Evolutionary conservation across 1,140 invertebrate species (phyloP).

Genomic region (Helicoverpa armigera): DNA sequence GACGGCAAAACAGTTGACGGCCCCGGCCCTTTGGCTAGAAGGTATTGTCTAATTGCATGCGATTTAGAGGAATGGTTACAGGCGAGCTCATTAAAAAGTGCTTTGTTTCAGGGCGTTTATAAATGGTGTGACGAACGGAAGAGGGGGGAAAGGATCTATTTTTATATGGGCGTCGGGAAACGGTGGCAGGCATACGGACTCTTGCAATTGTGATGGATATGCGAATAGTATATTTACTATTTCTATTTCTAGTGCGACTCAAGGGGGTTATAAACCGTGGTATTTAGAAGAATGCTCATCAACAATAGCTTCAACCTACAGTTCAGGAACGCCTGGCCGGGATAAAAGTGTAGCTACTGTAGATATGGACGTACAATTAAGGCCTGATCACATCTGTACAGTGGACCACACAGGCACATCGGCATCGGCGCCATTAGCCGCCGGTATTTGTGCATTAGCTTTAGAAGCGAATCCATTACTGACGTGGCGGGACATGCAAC

Average conservation of each 20-base stretch:
- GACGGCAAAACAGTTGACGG: conserved; percentile 99
- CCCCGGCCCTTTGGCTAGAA: conserved; percentile 96
- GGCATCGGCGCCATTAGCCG: conserved; percentile 97
- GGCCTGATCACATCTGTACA: conserved; percentile 94
- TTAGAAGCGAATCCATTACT: conserved; percentile 96
- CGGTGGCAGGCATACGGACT: conserved; percentile 97
- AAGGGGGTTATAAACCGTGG: conserved; percentile 98
- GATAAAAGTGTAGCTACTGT: conserved; percentile 97
- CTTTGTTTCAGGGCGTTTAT: conserved; percentile 93
- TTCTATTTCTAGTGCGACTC: conserved; percentile 98
- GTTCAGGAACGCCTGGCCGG: conserved; percentile 96
- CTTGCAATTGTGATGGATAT: conserved; percentile 99
- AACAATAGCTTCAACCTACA: conserved; percentile 98
- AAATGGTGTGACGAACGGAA: conserved; percentile 97
- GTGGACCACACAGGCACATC: conserved; percentile 97
- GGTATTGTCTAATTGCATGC: conserved; percentile 80
- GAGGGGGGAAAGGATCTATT: conserved; percentile 98
- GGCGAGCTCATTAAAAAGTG: conserved; percentile 75
- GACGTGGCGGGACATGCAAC: conserved; percentile 99
- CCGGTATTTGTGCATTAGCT: conserved; percentile 97
- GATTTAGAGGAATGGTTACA: conserved; percentile 65
- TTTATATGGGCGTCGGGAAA: conserved; percentile 99
- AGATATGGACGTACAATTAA: conserved; percentile 95
- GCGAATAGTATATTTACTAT: conserved; percentile 99
- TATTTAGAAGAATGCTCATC: conserved; percentile 99